phyloP scores from a whole-genome alignment of 2,888 invertebrate species.

The Stratiomys singularior region DNA sequence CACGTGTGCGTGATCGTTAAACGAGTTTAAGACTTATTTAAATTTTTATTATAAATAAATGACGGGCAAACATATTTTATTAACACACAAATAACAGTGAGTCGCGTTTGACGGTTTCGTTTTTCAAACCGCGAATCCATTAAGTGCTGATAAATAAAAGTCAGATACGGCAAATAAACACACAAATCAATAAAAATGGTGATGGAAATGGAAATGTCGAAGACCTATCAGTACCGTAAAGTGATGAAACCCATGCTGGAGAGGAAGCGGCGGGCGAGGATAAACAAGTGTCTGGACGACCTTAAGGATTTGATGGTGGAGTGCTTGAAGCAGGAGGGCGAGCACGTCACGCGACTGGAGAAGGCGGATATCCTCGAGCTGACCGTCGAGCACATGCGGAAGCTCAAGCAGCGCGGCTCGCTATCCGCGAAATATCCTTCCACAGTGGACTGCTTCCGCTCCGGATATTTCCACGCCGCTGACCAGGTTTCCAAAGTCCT shows the following conservation, averaged over 20 bases:
- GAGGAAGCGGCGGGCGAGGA: slow-evolving; percentile 86
- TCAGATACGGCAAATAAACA: not conserved
- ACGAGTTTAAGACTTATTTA: slow-evolving; percentile 38
- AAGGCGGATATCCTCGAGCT: slow-evolving; percentile 88
- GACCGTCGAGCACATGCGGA: slow-evolving; percentile 87
- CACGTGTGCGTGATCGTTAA: slow-evolving; percentile 42
- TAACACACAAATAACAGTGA: slow-evolving; percentile 31
- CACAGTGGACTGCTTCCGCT: slow-evolving; percentile 85
- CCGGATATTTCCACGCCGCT: slow-evolving; percentile 89
- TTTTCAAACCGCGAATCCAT: not conserved
- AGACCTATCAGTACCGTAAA: slow-evolving; percentile 93
- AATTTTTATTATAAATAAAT: slow-evolving; percentile 41
- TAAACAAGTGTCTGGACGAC: slow-evolving; percentile 90
- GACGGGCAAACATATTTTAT: slow-evolving; percentile 26
- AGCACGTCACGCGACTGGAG: slow-evolving; percentile 86
- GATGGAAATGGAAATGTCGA: slow-evolving; percentile 72
- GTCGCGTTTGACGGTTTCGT: slow-evolving; percentile 23
- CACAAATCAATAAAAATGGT: slow-evolving; percentile 39
- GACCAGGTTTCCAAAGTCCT: slow-evolving; percentile 88
- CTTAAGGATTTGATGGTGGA: slow-evolving; percentile 88
- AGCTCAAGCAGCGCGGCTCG: slow-evolving; percentile 78
- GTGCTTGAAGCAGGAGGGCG: slow-evolving; percentile 77
- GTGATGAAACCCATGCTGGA: slow-evolving; percentile 94
- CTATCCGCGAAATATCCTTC: slow-evolving; percentile 74
- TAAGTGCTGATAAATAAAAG: not conserved